phyloP scores from a whole-genome alignment of 2,113 vertebrate genomes.

The Stictonetta naevosa region DNA sequence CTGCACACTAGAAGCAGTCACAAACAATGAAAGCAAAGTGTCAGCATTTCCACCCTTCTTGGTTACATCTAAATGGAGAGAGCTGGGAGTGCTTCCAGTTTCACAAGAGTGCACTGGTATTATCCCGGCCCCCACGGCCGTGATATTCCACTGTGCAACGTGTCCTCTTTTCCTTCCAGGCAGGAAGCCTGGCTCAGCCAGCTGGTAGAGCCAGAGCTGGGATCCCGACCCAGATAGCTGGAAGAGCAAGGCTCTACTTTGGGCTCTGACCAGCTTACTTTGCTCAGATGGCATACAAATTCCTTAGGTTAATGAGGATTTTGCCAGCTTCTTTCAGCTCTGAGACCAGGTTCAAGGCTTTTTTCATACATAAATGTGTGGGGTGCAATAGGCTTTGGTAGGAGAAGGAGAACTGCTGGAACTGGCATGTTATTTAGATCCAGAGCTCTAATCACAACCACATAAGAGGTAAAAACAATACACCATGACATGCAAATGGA shows the following conservation, averaged over 20 bases:
- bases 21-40: not conserved
- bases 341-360: not conserved
- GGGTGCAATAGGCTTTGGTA: not conserved
- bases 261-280: not conserved
- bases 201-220: not conserved
- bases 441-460: not conserved
- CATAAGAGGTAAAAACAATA: not conserved
- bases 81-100: not conserved
- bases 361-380: not conserved
- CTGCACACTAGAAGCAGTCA: not conserved
- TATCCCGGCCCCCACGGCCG: not conserved
- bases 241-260: not conserved
- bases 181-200: rapidly evolving
- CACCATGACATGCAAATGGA: not conserved
- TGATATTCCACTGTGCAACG: rapidly evolving
- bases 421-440: not conserved
- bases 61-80: no score
- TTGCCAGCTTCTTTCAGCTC: not conserved
- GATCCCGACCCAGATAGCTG: rapidly evolving
- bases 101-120: not conserved
- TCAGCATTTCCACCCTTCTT: not conserved
- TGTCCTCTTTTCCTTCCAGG: not conserved
- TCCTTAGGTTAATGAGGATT: not conserved
- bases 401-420: not conserved
- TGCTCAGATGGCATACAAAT: not conserved